phyloP scores from a whole-genome alignment of 2,113 vertebrate species.

The Pelecanus crispus region DNA sequence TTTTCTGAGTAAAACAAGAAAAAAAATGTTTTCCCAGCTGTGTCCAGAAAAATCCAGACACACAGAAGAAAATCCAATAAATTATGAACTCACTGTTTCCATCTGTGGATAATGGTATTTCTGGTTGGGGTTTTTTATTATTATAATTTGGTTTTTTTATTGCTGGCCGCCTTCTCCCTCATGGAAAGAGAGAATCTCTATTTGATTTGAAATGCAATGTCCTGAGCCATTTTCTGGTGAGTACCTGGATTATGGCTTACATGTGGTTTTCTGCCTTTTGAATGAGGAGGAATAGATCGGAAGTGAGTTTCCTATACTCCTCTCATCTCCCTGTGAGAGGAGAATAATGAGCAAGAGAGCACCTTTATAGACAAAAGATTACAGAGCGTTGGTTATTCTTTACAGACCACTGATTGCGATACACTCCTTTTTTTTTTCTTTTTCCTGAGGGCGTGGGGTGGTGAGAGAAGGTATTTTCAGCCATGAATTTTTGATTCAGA shows the following conservation, averaged over 20 bases:
- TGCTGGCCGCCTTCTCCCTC: not conserved
- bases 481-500: not conserved
- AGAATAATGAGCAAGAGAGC: not conserved
- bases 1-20: not conserved
- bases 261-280: not conserved
- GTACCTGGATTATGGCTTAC: not conserved
- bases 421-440: not conserved
- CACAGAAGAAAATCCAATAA: not conserved
- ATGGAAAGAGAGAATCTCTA: not conserved
- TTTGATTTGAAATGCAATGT: not conserved
- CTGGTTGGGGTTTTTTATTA: not conserved
- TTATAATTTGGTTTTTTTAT: not conserved
- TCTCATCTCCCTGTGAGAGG: not conserved
- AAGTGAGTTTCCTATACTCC: not conserved
- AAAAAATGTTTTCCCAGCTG: not conserved
- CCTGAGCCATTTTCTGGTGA: not conserved
- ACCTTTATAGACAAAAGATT: not conserved
- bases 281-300: not conserved
- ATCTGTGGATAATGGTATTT: not conserved
- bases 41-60: not conserved
- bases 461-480: not conserved
- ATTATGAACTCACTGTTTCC: slow-evolving; percentile 5
- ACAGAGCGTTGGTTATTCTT: not conserved
- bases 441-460: not conserved
- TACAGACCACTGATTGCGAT: not conserved